Conservation (phyloP, 2,113 vertebrate genomes). For the Erythrolamprus reginae region DNA sequence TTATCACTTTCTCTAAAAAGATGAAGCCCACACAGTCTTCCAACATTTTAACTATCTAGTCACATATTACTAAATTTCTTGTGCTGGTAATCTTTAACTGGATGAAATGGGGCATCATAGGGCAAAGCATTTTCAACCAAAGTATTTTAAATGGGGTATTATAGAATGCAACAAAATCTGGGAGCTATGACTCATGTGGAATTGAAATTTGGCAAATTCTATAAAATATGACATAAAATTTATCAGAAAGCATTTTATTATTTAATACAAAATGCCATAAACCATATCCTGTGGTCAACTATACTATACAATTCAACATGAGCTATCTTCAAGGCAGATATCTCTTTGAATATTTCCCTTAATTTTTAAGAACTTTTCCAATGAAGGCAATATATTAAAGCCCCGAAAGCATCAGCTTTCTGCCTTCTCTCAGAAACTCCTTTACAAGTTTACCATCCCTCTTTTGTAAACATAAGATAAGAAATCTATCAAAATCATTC, state of each 20-base stretch:
- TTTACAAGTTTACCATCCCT: not conserved
- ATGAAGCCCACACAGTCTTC: not conserved
- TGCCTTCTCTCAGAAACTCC: not conserved
- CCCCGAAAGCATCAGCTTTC: not conserved
- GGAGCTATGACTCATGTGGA: not conserved
- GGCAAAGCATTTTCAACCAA: not conserved
- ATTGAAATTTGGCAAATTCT: not conserved
- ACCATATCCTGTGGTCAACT: not conserved
- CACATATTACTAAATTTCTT: not conserved
- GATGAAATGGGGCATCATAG: not conserved
- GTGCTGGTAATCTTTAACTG: not conserved
- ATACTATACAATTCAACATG: not conserved
- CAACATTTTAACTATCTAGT: not conserved
- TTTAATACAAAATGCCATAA: not conserved
- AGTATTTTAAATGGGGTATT: not conserved
- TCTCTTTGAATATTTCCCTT: not conserved
- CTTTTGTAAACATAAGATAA: not conserved
- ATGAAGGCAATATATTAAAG: not conserved
- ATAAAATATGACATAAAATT: not conserved
- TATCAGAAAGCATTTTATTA: not conserved
- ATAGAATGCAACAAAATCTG: not conserved
- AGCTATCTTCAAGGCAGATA: not conserved
- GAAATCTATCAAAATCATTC: not conserved
- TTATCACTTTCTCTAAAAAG: not conserved
- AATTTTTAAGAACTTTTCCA: not conserved